Evolutionary conservation across 2,888 invertebrate species (phyloP).

Genomic region (Spilarctia lutea): DNA sequence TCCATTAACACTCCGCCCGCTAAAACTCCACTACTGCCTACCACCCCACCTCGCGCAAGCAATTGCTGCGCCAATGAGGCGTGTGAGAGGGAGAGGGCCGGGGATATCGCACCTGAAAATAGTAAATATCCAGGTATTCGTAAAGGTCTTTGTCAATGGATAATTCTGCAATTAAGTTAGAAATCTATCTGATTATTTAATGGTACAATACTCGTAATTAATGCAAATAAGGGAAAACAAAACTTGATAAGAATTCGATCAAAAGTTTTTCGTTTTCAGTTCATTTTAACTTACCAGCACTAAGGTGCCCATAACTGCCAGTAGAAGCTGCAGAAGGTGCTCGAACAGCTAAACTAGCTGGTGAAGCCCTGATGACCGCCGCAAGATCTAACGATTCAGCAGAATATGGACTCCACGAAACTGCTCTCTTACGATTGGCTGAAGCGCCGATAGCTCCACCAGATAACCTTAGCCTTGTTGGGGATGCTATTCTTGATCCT

Average conservation of each 20-base stretch:
- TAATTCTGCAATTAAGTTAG: not conserved
- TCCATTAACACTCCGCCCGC: constrained; percentile 78
- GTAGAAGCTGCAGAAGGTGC: constrained; percentile 93
- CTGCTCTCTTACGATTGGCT: constrained; percentile 94
- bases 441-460: constrained; percentile 82
- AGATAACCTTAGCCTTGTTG: constrained; percentile 78
- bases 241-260: not conserved
- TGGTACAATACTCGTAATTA: not conserved
- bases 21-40: constrained; percentile 78
- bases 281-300: constrained; percentile 90
- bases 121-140: not conserved
- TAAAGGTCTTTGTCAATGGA: not conserved
- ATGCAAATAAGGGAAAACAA: too few relatives aligned
- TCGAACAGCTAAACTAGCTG: constrained; percentile 95
- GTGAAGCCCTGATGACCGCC: constrained; percentile 98
- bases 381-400: constrained; percentile 97
- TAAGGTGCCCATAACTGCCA: constrained; percentile 98
- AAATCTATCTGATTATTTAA: not conserved
- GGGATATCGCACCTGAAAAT: constrained; percentile 91
- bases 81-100: constrained; percentile 90
- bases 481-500: constrained; percentile 84
- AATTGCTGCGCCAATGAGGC: constrained; percentile 83
- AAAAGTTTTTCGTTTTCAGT: not conserved
- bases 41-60: constrained; percentile 78
- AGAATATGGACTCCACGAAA: constrained; percentile 97